Evolutionary conservation across 2,797 vertebrate genomes (phyloP).

Genomic region (Sarcoramphus papa): DNA sequence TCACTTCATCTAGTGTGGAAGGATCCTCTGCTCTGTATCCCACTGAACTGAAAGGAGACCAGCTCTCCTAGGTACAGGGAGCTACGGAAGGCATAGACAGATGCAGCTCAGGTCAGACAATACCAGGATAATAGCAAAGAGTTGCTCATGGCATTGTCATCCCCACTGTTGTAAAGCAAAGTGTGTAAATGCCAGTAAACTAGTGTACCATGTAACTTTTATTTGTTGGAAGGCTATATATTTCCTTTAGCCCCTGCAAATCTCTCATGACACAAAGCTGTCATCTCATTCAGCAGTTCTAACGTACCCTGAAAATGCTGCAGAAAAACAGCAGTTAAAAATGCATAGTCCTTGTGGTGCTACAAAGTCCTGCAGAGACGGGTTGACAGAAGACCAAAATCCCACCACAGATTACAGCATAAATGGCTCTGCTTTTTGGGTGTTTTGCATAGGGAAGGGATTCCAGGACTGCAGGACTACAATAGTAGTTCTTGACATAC

Average conservation of each 20-base stretch:
- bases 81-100: neutral
- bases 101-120: neutral
- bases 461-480: neutral
- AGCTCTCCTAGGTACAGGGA: neutral
- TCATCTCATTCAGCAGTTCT: neutral
- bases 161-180: neutral
- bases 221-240: neutral
- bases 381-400: neutral
- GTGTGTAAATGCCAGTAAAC: neutral
- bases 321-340: neutral
- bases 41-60: neutral
- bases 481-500: neutral
- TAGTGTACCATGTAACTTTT: neutral
- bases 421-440: neutral
- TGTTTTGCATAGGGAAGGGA: neutral
- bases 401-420: accelerated
- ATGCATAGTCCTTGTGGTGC: neutral
- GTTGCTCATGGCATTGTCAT: neutral
- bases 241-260: neutral
- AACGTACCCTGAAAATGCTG: neutral
- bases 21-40: neutral
- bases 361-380: neutral
- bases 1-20: neutral
- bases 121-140: neutral
- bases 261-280: neutral